Evolutionary conservation across 2,797 vertebrate genomes (phyloP).

Genomic region (Microctenopoma steveboyesi): DNA sequence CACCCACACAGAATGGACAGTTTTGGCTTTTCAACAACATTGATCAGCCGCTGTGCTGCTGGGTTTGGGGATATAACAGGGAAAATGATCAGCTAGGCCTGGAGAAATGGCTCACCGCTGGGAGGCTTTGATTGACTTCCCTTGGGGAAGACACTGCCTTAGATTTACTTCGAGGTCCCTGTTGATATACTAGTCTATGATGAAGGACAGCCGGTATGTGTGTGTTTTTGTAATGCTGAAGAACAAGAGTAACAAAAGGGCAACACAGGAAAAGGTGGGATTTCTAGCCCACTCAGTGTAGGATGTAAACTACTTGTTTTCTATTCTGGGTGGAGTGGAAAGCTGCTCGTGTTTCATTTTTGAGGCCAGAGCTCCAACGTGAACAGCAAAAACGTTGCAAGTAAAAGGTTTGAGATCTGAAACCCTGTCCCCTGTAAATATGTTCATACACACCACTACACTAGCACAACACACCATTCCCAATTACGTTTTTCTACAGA

Average conservation of each 20-base stretch:
- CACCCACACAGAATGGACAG: slow-evolving; percentile 64
- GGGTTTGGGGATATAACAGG: slow-evolving; percentile 68
- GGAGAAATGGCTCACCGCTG: slow-evolving; percentile 70
- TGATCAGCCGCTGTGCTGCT: slow-evolving; percentile 76
- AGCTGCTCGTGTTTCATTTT: slow-evolving; percentile 35
- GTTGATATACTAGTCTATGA: slow-evolving; percentile 54
- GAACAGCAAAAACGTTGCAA: slow-evolving; percentile 11
- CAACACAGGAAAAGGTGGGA: slow-evolving; percentile 54
- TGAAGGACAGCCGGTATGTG: slow-evolving; percentile 30
- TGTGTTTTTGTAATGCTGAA: slow-evolving; percentile 29
- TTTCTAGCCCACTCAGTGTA: slow-evolving; percentile 61
- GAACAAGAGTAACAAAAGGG: slow-evolving; percentile 55
- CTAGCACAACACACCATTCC: too few relatives aligned
- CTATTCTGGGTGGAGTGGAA: slow-evolving; percentile 61
- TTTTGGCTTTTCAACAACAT: slow-evolving; percentile 77
- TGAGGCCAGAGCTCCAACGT: slow-evolving; percentile 34
- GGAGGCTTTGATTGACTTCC: slow-evolving; percentile 80
- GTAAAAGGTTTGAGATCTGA: neutral
- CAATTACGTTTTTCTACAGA: too few relatives aligned
- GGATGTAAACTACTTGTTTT: slow-evolving; percentile 65
- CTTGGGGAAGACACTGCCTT: slow-evolving; percentile 50
- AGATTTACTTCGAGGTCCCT: slow-evolving; percentile 52
- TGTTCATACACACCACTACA: too few relatives aligned
- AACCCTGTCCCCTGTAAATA: too few relatives aligned
- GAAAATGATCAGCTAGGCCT: slow-evolving; percentile 77